Conservation (phyloP, 2,797 vertebrate species). For the Lutjanus argentimaculatus region DNA sequence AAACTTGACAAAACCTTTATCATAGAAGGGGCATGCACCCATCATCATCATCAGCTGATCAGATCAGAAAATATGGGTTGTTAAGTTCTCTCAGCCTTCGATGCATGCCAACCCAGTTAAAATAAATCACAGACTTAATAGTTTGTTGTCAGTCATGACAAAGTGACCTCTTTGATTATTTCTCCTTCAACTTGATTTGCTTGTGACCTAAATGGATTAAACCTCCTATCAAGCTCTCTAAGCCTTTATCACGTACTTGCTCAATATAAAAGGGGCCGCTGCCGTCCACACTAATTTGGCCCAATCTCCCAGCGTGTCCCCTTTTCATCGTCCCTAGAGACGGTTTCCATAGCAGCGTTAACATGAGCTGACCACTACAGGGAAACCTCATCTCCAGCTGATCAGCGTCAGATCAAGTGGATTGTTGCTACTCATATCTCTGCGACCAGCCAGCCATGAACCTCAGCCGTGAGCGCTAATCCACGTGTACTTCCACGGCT, state of each 20-base stretch:
- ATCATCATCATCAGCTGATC: not conserved
- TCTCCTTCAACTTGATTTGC: constrained; percentile 65
- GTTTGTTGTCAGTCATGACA: constrained; percentile 38
- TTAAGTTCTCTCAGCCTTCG: not conserved
- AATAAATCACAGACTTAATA: constrained; percentile 46
- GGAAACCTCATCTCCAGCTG: constrained; percentile 68
- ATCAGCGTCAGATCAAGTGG: constrained; percentile 72
- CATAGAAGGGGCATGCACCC: not conserved
- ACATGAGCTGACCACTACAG: constrained; percentile 58
- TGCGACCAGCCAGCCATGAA: constrained; percentile 20
- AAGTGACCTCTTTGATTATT: constrained; percentile 57
- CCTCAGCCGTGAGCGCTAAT: constrained; percentile 74
- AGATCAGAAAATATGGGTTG: not conserved
- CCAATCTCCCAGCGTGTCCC: constrained; percentile 51
- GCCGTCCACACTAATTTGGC: constrained; percentile 62
- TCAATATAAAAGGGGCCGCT: constrained; percentile 62
- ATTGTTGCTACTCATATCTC: constrained; percentile 56
- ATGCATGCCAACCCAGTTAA: constrained; percentile 5
- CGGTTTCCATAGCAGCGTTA: constrained; percentile 76
- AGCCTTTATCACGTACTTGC: constrained; percentile 66
- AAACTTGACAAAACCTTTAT: too few relatives aligned
- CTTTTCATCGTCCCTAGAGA: constrained; percentile 70
- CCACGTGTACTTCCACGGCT: constrained; percentile 61
- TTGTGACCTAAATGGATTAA: constrained; percentile 67
- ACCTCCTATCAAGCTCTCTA: constrained; percentile 49